A percentile compares a stretch with the other conserved stretches of the same genome.
Evolutionary conservation across 2,797 vertebrate genomes (phyloP).

Genomic region (Vespertilio murinus): DNA sequence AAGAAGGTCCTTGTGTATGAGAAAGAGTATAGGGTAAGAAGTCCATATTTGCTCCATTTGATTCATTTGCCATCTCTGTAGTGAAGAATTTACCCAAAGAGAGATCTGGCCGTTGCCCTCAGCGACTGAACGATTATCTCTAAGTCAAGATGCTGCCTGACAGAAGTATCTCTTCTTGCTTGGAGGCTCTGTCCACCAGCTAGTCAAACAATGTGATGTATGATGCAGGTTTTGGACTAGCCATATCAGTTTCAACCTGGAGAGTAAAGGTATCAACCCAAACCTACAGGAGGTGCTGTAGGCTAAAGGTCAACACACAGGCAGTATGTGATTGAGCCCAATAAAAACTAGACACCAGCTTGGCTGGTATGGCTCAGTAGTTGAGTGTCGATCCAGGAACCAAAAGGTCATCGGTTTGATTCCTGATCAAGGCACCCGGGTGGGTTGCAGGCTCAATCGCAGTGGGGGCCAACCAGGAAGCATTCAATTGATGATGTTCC

Average conservation of each 20-base stretch:
- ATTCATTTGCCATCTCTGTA: not conserved
- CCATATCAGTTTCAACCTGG: not conserved
- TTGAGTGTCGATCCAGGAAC: too few relatives aligned
- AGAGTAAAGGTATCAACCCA: not conserved
- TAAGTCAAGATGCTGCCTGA: not conserved
- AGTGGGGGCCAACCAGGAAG: too few relatives aligned
- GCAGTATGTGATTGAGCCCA: not conserved
- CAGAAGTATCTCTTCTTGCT: not conserved
- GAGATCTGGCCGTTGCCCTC: not conserved
- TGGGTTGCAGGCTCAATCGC: too few relatives aligned
- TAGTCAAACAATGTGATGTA: not conserved
- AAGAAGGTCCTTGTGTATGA: not conserved
- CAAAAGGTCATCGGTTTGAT: too few relatives aligned
- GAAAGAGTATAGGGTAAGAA: not conserved
- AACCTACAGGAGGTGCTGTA: not conserved
- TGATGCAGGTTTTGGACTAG: not conserved
- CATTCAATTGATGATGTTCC: too few relatives aligned
- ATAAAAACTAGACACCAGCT: not conserved
- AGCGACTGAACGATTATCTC: not conserved
- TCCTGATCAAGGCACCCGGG: too few relatives aligned
- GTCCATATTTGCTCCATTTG: not conserved
- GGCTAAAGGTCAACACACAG: not conserved
- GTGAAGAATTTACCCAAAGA: not conserved
- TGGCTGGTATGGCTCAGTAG: too few relatives aligned
- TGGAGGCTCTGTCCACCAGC: not conserved